Evolutionary conservation across 2,113 vertebrate genomes (phyloP).

Genomic region (Asarcornis scutulata): DNA sequence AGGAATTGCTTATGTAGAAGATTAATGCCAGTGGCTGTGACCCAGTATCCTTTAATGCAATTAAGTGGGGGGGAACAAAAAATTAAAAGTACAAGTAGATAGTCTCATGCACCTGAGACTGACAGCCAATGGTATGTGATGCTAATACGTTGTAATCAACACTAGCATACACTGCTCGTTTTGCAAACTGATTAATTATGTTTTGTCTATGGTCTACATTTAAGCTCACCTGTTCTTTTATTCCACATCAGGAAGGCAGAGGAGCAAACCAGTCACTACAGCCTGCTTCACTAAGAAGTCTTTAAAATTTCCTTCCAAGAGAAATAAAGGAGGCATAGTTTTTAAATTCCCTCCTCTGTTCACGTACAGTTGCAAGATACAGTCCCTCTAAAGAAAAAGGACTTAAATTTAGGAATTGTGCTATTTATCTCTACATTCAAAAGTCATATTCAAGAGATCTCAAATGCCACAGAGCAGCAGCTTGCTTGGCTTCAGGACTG

Average conservation of each 20-base stretch:
- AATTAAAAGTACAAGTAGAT: constrained; percentile 29
- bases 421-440: background rate
- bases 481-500: background rate
- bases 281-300: background rate
- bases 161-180: background rate
- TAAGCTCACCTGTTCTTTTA: background rate
- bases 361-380: background rate
- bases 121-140: background rate
- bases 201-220: background rate
- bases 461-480: background rate
- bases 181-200: background rate
- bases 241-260: background rate
- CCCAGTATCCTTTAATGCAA: background rate
- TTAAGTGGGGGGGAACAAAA: background rate
- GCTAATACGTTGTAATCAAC: background rate
- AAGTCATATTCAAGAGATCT: background rate
- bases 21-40: background rate
- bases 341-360: background rate
- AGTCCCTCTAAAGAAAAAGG: background rate
- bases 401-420: background rate
- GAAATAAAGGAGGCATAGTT: accelerated
- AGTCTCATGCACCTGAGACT: background rate
- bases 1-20: constrained; percentile 19
- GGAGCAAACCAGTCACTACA: background rate
- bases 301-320: background rate